Evolutionary conservation across 2,113 vertebrate genomes (phyloP).

Genomic region (Alethe diademata): DNA sequence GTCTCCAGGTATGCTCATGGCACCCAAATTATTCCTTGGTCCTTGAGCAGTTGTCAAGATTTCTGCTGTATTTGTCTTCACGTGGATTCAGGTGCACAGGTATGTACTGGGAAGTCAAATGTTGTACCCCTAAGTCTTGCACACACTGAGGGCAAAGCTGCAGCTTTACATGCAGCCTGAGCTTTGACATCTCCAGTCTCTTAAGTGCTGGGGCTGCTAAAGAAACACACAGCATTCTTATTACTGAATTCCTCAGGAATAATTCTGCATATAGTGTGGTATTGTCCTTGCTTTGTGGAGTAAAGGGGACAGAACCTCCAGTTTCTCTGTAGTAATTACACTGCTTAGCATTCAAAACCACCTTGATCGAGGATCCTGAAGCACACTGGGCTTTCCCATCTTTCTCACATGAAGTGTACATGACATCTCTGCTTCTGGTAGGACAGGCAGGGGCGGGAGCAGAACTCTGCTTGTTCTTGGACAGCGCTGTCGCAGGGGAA

Average conservation of each 20-base stretch:
- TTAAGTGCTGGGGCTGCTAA: neutral
- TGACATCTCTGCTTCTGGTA: rapidly evolving
- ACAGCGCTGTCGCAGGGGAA: neutral
- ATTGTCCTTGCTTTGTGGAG: neutral
- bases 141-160: neutral
- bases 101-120: neutral
- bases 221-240: neutral
- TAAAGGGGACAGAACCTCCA: neutral
- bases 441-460: rapidly evolving
- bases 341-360: neutral
- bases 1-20: neutral
- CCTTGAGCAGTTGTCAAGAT: neutral
- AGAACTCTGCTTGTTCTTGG: neutral
- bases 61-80: neutral
- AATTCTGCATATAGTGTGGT: neutral
- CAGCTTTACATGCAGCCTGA: neutral
- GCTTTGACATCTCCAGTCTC: neutral
- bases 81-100: rapidly evolving
- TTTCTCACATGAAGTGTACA: neutral
- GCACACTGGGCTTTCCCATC: neutral
- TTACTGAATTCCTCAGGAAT: neutral
- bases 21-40: neutral
- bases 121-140: neutral
- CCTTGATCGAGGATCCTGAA: neutral
- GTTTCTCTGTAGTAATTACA: neutral